A percentile compares a stretch with the other conserved stretches of the same genome.
These are phyloP conservation scores for Eumerus sabulonum DNA, from an alignment of 2,888 invertebrate species.

Conservation along the genomic window DNA sequence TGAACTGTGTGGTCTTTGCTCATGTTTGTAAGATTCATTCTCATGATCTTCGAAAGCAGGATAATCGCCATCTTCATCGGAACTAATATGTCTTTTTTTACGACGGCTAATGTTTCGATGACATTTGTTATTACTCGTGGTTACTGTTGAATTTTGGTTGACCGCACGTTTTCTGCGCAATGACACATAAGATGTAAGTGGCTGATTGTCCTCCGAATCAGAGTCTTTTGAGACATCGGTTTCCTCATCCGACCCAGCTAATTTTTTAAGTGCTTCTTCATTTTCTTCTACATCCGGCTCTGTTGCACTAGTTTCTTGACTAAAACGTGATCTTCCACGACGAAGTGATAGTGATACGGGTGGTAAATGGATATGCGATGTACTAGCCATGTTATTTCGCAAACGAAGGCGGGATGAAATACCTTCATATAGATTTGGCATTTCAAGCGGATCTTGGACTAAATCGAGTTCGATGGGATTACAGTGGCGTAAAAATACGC, in stretches of 20 bases:
- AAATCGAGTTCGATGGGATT: conserved; percentile 77
- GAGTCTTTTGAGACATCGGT: conserved; percentile 76
- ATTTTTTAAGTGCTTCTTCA: conserved; percentile 71
- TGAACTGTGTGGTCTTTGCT: conserved; percentile 72
- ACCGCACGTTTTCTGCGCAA: conserved; percentile 67
- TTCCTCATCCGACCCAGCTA: conserved; percentile 75
- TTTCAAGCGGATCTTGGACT: conserved; percentile 73
- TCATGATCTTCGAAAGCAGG: conserved; percentile 72
- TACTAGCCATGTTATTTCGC: conserved; percentile 64
- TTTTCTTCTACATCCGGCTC: conserved; percentile 70
- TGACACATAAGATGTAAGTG: conserved; percentile 79
- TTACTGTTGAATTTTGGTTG: conserved; percentile 23
- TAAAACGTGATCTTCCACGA: conserved; percentile 73
- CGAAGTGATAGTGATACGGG: conserved; percentile 42
- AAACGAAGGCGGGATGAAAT: conserved; percentile 71
- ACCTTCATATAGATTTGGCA: conserved; percentile 70
- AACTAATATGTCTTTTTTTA: conserved; percentile 52
- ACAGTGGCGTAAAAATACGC: conserved; percentile 77
- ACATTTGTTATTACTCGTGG: conserved; percentile 30
- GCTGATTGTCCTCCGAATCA: conserved; percentile 78
- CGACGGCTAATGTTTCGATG: conserved; percentile 62
- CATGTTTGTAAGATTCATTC: conserved; percentile 73
- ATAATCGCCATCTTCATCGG: conserved; percentile 70
- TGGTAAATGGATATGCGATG: conserved; percentile 34
- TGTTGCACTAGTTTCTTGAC: conserved; percentile 72